Evolutionary conservation across 2,797 vertebrate species (phyloP), one percentile per base, ranked within the genome.

Genomic region (Tolypeutes matacus): DNA sequence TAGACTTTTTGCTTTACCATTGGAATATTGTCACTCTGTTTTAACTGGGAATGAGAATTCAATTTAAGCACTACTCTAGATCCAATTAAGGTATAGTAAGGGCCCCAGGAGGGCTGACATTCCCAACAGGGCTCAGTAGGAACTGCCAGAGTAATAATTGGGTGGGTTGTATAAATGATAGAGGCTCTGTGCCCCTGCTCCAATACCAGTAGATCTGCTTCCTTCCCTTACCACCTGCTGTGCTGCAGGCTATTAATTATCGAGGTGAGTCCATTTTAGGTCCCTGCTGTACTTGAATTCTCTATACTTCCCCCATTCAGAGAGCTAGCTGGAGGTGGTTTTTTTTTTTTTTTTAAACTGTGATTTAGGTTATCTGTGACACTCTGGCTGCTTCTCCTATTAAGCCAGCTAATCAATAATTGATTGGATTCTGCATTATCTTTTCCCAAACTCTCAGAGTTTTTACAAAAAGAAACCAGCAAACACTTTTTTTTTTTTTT

Each of bases 381-480:
- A 96, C 91, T 81, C 31, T 92, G 93, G 85, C 62, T 95, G 15
- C 42, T 75, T 25, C 27, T 91, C 6, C 31, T 87, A 4, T 88
- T 94, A 75, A 34, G 60, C 25, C 42, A 39, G 78, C 84, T 78
- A 87, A 70, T 92, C 1, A 21, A 6, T 85, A 78, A 36, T 69
- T 91, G 72, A 75, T 62, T 75, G 70, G 92, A 84, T 85, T 86
- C 39, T 60, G n/a, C 23, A 46, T 93, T 90, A 65, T 64, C 27
- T 10, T 39, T 89, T 81, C 13, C 21, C 10, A n/a, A n/a, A n/a
- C 25, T 76, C 12, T 86, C 20, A 92, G 67, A 95, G 34, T n/a
- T 94, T 90, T 90, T 91, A 56, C 46, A 87, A 69, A 96, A 90
- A 81, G 62, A 87, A 91, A 86, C 58, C 49, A 56, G 34, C 4